Base-by-base conservation (phyloP, 2,797 vertebrate genomes). In the Novumbra hubbsi region DNA sequence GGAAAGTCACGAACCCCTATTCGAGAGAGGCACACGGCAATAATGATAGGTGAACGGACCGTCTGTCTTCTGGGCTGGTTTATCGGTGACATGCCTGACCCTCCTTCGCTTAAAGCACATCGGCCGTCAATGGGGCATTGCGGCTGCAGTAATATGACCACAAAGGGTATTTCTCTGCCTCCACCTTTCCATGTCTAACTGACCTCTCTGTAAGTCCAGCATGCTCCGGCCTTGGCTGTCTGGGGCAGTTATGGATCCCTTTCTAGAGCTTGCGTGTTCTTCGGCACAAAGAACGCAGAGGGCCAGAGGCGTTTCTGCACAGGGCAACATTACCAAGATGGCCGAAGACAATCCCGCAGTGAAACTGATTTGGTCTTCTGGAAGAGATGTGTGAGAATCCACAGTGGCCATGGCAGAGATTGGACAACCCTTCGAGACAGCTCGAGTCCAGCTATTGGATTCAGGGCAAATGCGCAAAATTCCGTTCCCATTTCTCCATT, bases 201-300 rank as follows among this genome's bases (percentile, higher is more conserved):
- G 89, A 89, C 86, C 90, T 88, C 88, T 32, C 76, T 81, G 78
- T 62, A 77, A 83, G 86, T 83, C 82, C 24, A 50, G 81, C 78
- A 0, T 5, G 81, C 80, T 81, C 14, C 27, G 60, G 86, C 83
- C 86, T 80, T 75, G 76, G 80, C 88, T 92, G 91, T 92, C 90
- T 55, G 86, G 83, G 87, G 83, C 88, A 50, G 87, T 92, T 91
- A 91, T 89, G 84, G 90, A 90, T 92, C 89, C 86, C 84, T 83
- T 78, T 34, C 32, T 5, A 71, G 83, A 83, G 84, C 84, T 83
- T 60, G 84, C 80, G 73, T 88, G 86, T 80, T n/a, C n/a, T 57
- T 57, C 9, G n/a, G n/a, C 55, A 21, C 55, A 24, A 24, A 60
- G 55, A 57, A 86, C 85, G 77, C 68, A 75, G 68, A 81, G 83